Conservation (phyloP, 2,113 vertebrate species). For the Xyliphius kryptos region DNA sequence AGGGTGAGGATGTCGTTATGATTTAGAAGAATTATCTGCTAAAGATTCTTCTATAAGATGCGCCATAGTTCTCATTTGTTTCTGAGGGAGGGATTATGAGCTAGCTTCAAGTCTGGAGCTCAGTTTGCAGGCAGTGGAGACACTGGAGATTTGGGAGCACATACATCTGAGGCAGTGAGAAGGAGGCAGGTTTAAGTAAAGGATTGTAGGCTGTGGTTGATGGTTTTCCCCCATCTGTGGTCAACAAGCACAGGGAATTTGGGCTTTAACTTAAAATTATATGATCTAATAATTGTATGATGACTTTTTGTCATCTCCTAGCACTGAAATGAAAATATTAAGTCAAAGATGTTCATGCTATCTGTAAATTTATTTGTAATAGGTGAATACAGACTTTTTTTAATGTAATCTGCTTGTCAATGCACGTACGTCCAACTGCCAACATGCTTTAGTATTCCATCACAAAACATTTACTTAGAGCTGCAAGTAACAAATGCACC, state of each 20-base stretch:
- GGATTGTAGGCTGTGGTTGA: constrained; percentile 23
- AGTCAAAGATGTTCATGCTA: too few species aligned
- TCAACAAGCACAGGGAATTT: constrained; percentile 19
- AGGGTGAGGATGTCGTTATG: constrained; percentile 15
- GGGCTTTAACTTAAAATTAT: constrained; percentile 29
- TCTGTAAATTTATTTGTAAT: too few species aligned
- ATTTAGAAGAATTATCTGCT: constrained; percentile 6
- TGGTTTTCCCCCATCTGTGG: constrained; percentile 15
- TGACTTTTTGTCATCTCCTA: too few species aligned
- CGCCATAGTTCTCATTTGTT: constrained; percentile 6
- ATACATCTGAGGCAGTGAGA: constrained; percentile 16
- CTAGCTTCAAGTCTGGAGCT: constrained; percentile 7
- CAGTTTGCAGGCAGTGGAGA: constrained; percentile 13
- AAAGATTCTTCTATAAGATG: constrained; percentile 6
- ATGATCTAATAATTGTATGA: constrained; percentile 29
- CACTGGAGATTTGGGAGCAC: constrained; percentile 17
- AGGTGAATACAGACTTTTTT: too few species aligned
- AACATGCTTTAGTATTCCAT: too few species aligned
- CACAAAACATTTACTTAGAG: too few species aligned
- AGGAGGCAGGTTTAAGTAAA: background rate
- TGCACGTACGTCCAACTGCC: too few species aligned
- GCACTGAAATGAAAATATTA: too few species aligned
- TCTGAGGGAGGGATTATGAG: constrained; percentile 3
- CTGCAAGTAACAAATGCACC: too few species aligned
- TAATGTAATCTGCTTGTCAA: too few species aligned